A percentile compares a stretch with the other conserved stretches of the same genome.
These are phyloP conservation scores for Xyliphius kryptos DNA, from an alignment of 2,113 vertebrate species.

Conservation along the genomic window DNA sequence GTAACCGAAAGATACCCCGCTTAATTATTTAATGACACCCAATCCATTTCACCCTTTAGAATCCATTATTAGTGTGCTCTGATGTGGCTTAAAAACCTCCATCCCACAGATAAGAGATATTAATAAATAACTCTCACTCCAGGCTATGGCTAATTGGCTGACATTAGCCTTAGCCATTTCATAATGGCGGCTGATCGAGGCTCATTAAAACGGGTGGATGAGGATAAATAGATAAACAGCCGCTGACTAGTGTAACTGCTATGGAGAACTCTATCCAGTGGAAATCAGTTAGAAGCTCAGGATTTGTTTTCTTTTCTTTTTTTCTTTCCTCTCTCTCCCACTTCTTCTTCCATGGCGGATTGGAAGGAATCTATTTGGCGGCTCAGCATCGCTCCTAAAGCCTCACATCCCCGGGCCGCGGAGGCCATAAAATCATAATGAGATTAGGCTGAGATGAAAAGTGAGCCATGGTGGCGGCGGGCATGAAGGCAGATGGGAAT, in stretches of 20 bases:
- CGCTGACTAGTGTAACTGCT: not conserved
- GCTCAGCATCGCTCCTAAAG: conserved; percentile 31
- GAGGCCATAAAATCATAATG: conserved; percentile 51
- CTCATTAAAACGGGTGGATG: conserved; percentile 14
- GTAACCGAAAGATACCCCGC: too few species aligned
- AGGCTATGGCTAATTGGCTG: conserved; percentile 37
- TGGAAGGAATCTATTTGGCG: conserved; percentile 40
- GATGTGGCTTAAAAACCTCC: conserved; percentile 13
- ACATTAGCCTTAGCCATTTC: conserved; percentile 40
- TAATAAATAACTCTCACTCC: conserved; percentile 36
- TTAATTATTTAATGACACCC: too few species aligned
- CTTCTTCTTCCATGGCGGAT: too few species aligned
- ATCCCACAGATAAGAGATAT: conserved; percentile 30
- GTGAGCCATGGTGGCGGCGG: conserved; percentile 35
- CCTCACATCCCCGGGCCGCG: conserved; percentile 31
- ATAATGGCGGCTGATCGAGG: conserved; percentile 31
- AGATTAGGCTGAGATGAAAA: conserved; percentile 49
- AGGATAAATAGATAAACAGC: not conserved
- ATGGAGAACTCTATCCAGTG: conserved; percentile 25
- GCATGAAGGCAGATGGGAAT: conserved; percentile 36
- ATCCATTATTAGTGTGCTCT: too few species aligned
- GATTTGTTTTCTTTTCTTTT: conserved; percentile 16
- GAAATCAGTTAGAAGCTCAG: conserved; percentile 12
- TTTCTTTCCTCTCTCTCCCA: conserved; percentile 8
- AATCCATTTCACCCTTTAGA: too few species aligned